Conservation (phyloP, 2,888 invertebrate genomes). For the Drosophila kanekoi region DNA sequence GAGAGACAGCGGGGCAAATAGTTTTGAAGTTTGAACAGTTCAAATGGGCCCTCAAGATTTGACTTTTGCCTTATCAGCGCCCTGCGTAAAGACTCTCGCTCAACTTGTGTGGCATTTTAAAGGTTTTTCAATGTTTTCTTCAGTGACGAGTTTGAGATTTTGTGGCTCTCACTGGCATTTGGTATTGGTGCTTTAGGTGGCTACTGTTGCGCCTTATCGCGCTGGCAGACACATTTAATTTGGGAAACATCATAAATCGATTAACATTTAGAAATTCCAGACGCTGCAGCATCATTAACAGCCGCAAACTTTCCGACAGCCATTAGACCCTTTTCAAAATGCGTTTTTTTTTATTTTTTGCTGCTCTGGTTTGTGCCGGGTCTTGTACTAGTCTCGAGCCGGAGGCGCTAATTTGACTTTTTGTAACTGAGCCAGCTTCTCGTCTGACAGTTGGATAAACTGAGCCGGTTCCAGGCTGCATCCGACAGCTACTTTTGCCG, state of each 20-base stretch:
- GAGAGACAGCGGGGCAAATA: slow-evolving; percentile 42
- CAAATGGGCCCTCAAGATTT: slow-evolving; percentile 39
- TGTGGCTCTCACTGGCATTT: neutral
- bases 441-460: slow-evolving; percentile 31
- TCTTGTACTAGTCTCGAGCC: slow-evolving; percentile 35
- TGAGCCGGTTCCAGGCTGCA: slow-evolving; percentile 42
- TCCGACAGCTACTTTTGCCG: slow-evolving; percentile 48
- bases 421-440: slow-evolving; percentile 28
- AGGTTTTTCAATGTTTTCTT: slow-evolving; percentile 44
- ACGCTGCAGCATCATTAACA: slow-evolving; percentile 68
- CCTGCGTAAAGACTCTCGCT: neutral
- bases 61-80: slow-evolving; percentile 49
- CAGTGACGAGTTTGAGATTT: neutral
- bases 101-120: slow-evolving; percentile 71
- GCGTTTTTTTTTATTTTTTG: slow-evolving; percentile 3
- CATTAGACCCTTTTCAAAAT: slow-evolving; percentile 76
- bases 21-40: slow-evolving; percentile 54
- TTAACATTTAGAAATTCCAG: slow-evolving; percentile 60
- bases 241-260: slow-evolving; percentile 75
- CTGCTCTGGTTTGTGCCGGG: slow-evolving; percentile 2
- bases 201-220: slow-evolving; percentile 70
- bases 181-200: slow-evolving; percentile 24
- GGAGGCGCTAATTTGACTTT: slow-evolving; percentile 76
- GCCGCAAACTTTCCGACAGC: slow-evolving; percentile 73
- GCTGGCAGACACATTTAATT: slow-evolving; percentile 66